These are phyloP conservation scores for Ceratina australensis DNA, from an alignment of 1,140 invertebrate genomes.

Conservation along the genomic window DNA sequence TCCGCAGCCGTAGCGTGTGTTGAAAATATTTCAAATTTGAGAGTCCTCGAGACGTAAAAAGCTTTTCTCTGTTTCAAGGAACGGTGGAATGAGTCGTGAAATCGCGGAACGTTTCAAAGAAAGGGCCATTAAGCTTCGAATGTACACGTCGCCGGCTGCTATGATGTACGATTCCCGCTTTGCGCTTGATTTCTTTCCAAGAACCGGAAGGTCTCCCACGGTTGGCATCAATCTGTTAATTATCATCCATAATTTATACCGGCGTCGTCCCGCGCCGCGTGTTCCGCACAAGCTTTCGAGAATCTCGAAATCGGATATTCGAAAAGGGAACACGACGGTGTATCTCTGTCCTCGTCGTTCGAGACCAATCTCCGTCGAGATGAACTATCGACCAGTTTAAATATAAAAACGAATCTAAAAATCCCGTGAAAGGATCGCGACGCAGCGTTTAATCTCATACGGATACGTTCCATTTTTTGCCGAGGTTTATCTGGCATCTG, in stretches of 20 bases:
- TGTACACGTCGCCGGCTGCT: not conserved
- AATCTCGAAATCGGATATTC: too few relatives aligned
- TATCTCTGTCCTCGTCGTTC: not conserved
- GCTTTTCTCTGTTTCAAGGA: conserved; percentile 15
- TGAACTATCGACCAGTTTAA: not conserved
- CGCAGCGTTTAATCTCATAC: too few relatives aligned
- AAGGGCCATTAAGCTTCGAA: conserved; percentile 13
- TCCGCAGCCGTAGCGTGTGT: too few relatives aligned
- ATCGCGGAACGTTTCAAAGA: conserved; percentile 16
- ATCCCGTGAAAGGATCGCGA: too few relatives aligned
- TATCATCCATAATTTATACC: too few relatives aligned
- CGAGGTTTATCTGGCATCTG: not conserved
- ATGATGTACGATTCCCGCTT: not conserved
- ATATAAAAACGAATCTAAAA: too few relatives aligned
- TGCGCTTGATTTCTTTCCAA: not conserved
- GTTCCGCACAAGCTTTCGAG: too few relatives aligned
- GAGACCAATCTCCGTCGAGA: not conserved
- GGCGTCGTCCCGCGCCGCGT: too few relatives aligned
- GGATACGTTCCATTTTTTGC: not conserved
- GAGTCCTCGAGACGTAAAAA: conserved; percentile 7
- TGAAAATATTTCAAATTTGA: not conserved
- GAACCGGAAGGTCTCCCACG: too few relatives aligned
- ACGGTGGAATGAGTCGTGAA: not conserved
- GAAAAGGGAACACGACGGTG: too few relatives aligned
- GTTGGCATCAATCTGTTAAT: too few relatives aligned